A percentile compares a stretch with the other conserved stretches of the same genome.
These are phyloP conservation scores for Psittacula cyanocephala DNA, from an alignment of 2,113 vertebrate species.

Conservation along the genomic window DNA sequence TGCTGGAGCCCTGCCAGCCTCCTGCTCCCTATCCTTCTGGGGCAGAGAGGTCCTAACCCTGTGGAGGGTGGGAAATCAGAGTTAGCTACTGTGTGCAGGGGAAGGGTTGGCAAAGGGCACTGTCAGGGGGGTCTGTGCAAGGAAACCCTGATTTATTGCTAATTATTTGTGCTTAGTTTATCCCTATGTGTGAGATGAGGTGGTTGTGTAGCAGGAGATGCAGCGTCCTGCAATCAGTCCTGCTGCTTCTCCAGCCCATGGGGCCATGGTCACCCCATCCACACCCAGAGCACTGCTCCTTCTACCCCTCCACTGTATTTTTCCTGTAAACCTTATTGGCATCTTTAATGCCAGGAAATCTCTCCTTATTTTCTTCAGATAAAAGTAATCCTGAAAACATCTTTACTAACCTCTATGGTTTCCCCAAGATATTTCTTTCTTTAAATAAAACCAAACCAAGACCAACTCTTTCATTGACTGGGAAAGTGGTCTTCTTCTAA, in stretches of 20 bases:
- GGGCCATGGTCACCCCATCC: fast-evolving
- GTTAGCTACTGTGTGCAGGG: neutral
- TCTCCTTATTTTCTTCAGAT: neutral
- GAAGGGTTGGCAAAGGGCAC: neutral
- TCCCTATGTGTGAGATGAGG: neutral
- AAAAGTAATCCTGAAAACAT: neutral
- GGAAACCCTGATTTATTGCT: neutral
- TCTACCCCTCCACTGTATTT: neutral
- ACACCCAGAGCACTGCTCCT: fast-evolving
- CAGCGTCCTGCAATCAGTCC: fast-evolving
- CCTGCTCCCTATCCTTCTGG: neutral
- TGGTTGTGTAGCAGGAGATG: neutral
- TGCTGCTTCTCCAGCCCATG: neutral
- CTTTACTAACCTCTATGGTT: neutral
- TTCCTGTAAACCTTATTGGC: neutral
- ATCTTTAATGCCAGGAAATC: neutral
- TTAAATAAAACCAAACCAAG: neutral
- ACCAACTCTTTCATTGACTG: neutral
- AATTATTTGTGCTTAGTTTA: neutral
- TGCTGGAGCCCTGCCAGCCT: slow-evolving; percentile 4
- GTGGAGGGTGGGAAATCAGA: neutral
- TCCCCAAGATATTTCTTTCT: neutral
- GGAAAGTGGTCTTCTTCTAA: neutral
- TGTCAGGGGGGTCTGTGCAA: fast-evolving
- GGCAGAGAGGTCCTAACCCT: neutral